phyloP scores from a whole-genome alignment of 2,888 invertebrate genomes.

The Macropis europaea region DNA sequence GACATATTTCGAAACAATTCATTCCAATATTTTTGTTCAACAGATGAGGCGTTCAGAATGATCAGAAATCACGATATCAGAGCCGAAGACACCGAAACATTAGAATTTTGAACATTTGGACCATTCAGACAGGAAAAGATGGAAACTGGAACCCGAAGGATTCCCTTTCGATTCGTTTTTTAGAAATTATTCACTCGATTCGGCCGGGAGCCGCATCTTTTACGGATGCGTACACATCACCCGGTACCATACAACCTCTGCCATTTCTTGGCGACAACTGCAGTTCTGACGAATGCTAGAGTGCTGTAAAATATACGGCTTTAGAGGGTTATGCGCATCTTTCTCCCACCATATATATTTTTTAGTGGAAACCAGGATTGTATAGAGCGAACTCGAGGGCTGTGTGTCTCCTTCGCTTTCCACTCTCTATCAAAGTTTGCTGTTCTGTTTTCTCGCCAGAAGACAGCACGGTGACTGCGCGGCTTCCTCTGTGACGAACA shows the following conservation, averaged over 20 bases:
- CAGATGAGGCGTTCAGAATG: too few species aligned
- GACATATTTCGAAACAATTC: too few species aligned
- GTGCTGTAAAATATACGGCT: conserved; percentile 79
- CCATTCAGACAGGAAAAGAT: too few species aligned
- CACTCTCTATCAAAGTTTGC: not conserved
- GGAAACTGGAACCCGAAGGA: too few species aligned
- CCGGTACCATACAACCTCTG: conserved; percentile 51
- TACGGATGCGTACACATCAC: conserved; percentile 44
- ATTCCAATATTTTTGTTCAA: too few species aligned
- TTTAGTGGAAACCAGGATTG: conserved; percentile 59
- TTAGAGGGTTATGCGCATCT: conserved; percentile 77
- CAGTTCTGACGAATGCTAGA: conserved; percentile 78
- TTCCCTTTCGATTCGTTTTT: too few species aligned
- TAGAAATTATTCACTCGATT: too few species aligned
- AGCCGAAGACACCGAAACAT: too few species aligned
- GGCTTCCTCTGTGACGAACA: too few species aligned
- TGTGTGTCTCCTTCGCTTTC: conserved; percentile 46
- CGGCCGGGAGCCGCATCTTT: conserved; percentile 34
- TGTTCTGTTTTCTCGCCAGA: not conserved
- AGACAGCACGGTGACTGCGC: not conserved
- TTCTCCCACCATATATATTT: conserved; percentile 57
- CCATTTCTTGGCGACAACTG: conserved; percentile 65
- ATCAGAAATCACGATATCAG: too few species aligned
- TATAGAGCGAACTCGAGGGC: conserved; percentile 64
- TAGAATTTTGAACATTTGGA: too few species aligned